Conservation (phyloP, 2,888 invertebrate species). For the Zygothrica quintamaculata region DNA sequence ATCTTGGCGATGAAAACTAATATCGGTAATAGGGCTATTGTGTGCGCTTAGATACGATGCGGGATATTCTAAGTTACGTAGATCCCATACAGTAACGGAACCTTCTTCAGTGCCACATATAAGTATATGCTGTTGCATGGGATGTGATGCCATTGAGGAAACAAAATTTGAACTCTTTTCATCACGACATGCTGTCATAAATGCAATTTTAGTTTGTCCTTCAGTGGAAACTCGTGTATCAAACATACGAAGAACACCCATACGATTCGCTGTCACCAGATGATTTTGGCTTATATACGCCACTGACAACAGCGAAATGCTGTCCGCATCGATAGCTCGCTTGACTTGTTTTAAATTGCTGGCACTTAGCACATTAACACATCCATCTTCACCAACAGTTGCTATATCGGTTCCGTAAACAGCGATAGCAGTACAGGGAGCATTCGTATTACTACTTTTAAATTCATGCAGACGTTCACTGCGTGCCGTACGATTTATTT, state of each 20-base stretch:
- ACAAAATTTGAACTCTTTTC: conserved; percentile 86
- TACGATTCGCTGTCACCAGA: conserved; percentile 92
- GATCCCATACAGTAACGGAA: conserved; percentile 94
- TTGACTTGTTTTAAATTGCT: conserved; percentile 85
- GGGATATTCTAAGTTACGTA: conserved; percentile 92
- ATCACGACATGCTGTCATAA: conserved; percentile 90
- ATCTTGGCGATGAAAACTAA: conserved; percentile 93
- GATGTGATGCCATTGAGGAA: conserved; percentile 92
- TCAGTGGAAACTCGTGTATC: conserved; percentile 90
- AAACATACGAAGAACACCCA: conserved; percentile 96
- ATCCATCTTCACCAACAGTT: conserved; percentile 94
- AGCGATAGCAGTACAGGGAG: conserved; percentile 91
- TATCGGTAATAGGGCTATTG: conserved; percentile 91
- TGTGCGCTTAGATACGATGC: conserved; percentile 93
- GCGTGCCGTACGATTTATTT: conserved; percentile 86
- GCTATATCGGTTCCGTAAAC: conserved; percentile 91
- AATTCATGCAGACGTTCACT: conserved; percentile 90
- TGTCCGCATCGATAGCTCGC: conserved; percentile 88
- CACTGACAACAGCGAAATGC: conserved; percentile 91
- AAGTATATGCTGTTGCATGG: conserved; percentile 93
- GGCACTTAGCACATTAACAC: conserved; percentile 86
- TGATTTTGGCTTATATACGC: conserved; percentile 89
- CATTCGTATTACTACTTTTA: conserved; percentile 84
- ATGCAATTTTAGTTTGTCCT: conserved; percentile 86
- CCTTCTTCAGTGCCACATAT: conserved; percentile 95